These are phyloP conservation scores for Lepus oiostolus DNA, from an alignment of 2,797 vertebrate genomes.

Conservation along the genomic window DNA sequence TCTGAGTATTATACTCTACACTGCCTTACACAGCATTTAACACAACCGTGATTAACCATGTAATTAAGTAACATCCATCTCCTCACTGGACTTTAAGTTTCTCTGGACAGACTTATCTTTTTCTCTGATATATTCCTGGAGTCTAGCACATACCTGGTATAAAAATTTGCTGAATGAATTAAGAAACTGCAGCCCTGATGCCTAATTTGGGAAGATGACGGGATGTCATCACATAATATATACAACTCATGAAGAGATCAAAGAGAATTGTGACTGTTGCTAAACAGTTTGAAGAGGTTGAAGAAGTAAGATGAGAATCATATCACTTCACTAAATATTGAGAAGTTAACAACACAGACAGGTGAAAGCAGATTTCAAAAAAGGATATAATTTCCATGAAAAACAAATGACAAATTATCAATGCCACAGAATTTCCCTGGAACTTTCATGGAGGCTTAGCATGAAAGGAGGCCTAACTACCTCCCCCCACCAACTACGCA, in stretches of 20 bases:
- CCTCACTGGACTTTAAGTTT: slow-evolving; percentile 20
- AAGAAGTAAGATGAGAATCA: slow-evolving; percentile 46
- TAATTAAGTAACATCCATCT: slow-evolving; percentile 15
- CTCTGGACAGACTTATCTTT: slow-evolving; percentile 4
- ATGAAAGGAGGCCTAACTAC: slow-evolving; percentile 80
- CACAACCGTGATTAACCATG: slow-evolving; percentile 1
- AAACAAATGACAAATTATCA: slow-evolving; percentile 62
- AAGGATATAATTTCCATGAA: slow-evolving; percentile 67
- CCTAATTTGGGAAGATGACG: not conserved
- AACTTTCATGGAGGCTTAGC: slow-evolving; percentile 72
- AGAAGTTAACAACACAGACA: slow-evolving; percentile 51
- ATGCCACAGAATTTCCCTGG: slow-evolving; percentile 68
- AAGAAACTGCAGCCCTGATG: slow-evolving; percentile 39
- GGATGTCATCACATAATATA: slow-evolving; percentile 47
- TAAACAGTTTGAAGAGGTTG: slow-evolving; percentile 31
- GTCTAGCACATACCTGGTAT: not conserved
- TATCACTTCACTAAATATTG: slow-evolving; percentile 26
- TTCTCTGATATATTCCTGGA: slow-evolving; percentile 22
- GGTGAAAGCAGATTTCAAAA: slow-evolving; percentile 68
- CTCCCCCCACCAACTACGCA: slow-evolving; percentile 83
- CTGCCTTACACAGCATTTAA: not conserved
- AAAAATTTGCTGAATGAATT: slow-evolving; percentile 35
- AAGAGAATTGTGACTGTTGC: slow-evolving; percentile 9
- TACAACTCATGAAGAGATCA: not conserved
- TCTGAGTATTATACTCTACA: not conserved